Evolutionary conservation across 2,888 invertebrate species (phyloP).

Genomic region (Caenorhabditis sp.): DNA sequence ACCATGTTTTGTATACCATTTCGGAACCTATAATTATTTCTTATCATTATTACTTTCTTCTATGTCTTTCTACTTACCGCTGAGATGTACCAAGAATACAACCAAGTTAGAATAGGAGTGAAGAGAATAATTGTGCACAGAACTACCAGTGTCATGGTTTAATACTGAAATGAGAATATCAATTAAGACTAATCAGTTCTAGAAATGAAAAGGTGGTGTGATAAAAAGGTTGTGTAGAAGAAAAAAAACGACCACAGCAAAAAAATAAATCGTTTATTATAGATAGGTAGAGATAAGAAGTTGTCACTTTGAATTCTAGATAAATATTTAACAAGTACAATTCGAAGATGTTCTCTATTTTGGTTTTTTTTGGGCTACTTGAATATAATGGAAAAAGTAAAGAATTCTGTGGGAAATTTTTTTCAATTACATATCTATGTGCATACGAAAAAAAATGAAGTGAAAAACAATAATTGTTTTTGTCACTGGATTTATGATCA

Average conservation of each 20-base stretch:
- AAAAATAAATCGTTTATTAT: background rate
- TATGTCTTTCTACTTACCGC: slow-evolving; percentile 10
- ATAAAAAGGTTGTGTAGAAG: background rate
- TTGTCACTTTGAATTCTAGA: background rate
- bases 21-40: slow-evolving; percentile 50
- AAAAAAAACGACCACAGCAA: background rate
- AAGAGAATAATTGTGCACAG: slow-evolving; percentile 6
- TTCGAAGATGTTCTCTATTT: background rate
- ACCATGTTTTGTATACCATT: slow-evolving; percentile 44
- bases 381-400: no score
- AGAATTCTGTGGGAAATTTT: no score
- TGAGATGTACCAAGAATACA: slow-evolving; percentile 38
- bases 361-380: background rate
- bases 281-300: background rate
- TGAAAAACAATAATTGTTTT: background rate
- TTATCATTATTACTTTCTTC: background rate
- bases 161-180: background rate
- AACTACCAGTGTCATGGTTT: slow-evolving; percentile 12
- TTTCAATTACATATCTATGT: background rate
- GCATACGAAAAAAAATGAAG: background rate
- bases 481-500: background rate
- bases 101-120: slow-evolving; percentile 22
- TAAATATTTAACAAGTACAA: background rate
- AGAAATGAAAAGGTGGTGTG: background rate
- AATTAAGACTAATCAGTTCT: background rate